phyloP scores from a whole-genome alignment of 2,113 vertebrate genomes.

The Microcebus griseorufus region DNA sequence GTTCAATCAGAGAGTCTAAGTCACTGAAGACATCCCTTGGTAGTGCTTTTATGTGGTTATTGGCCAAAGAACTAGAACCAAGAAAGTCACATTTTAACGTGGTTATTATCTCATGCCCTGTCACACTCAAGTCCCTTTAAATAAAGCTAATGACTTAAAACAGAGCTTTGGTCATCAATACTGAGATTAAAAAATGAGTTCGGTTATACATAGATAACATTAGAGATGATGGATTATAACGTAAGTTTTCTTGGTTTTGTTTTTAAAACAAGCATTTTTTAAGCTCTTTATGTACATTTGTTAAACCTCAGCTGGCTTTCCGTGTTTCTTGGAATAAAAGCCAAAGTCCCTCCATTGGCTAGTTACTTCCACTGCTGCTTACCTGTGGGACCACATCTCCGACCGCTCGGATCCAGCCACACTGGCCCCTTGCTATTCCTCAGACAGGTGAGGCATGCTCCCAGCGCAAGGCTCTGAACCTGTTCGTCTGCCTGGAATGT shows the following conservation, averaged over 20 bases:
- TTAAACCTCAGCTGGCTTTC: neutral
- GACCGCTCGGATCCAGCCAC: neutral
- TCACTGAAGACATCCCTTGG: constrained; percentile 95
- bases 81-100: constrained; percentile 76
- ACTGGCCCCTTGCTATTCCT: neutral
- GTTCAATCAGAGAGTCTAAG: constrained; percentile 96
- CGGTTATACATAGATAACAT: neutral
- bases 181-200: neutral
- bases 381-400: neutral
- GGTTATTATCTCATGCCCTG: neutral
- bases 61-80: constrained; percentile 94
- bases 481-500: neutral
- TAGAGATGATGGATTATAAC: neutral
- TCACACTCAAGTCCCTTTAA: constrained; percentile 58
- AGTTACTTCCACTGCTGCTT: neutral
- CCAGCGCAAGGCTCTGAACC: neutral
- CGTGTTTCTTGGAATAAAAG: neutral
- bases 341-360: neutral
- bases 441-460: neutral
- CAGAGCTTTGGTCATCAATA: neutral
- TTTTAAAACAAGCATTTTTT: neutral
- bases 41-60: constrained; percentile 95
- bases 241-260: neutral
- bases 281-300: neutral
- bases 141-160: constrained; percentile 45